Conservation (phyloP, 2,888 invertebrate species). For the Lochmaea capreae region DNA sequence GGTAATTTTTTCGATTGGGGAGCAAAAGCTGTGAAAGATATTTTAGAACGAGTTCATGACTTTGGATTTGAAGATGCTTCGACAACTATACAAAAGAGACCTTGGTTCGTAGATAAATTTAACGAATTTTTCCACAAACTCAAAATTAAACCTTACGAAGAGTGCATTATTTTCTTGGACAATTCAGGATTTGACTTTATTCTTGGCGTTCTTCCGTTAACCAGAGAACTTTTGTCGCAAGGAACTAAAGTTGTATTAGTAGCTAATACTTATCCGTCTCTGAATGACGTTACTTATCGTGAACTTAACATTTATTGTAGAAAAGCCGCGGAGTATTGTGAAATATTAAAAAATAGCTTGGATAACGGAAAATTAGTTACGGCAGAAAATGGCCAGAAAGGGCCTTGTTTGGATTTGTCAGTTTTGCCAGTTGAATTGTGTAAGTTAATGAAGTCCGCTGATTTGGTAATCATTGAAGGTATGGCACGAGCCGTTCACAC, state of each 20-base stretch:
- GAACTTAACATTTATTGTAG: conserved; percentile 84
- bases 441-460: conserved; percentile 83
- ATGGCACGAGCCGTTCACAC: conserved; percentile 98
- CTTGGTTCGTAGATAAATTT: conserved; percentile 91
- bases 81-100: conserved; percentile 85
- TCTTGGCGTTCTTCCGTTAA: conserved; percentile 91
- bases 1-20: conserved; percentile 99
- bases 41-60: conserved; percentile 77
- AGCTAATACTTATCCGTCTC: conserved; percentile 92
- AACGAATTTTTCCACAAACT: conserved; percentile 85
- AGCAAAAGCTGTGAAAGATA: conserved; percentile 87
- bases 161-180: conserved; percentile 94
- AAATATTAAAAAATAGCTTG: conserved; percentile 77
- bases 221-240: conserved; percentile 82
- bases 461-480: conserved; percentile 94
- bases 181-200: conserved; percentile 96
- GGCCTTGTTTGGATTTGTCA: conserved; percentile 94
- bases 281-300: conserved; percentile 93
- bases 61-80: conserved; percentile 88
- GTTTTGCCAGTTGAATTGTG: conserved; percentile 77
- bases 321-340: conserved; percentile 76
- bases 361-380: conserved; percentile 78
- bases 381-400: conserved; percentile 92
- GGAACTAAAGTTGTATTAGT: conserved; percentile 92
- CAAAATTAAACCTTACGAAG: conserved; percentile 78